Evolutionary conservation across 2,888 invertebrate genomes (phyloP).

Genomic region (Euclidia mi): DNA sequence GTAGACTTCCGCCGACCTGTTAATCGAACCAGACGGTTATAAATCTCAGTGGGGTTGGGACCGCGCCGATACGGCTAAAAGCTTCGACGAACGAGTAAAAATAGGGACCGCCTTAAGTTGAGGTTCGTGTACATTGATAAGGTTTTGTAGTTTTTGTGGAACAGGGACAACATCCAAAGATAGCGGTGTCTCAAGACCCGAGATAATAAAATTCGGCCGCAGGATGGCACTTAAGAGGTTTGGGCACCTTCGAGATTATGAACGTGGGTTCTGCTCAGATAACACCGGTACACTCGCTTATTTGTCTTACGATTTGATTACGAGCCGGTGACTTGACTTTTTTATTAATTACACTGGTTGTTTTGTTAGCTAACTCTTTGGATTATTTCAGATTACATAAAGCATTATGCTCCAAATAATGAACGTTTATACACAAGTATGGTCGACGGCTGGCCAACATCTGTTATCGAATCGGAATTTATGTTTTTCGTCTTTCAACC

Average conservation of each 20-base stretch:
- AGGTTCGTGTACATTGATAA: constrained; percentile 88
- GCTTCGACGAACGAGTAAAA: constrained; percentile 82
- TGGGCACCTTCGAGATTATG: constrained; percentile 73
- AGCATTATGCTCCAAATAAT: constrained; percentile 76
- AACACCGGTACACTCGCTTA: constrained; percentile 71
- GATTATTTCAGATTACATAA: constrained; percentile 78
- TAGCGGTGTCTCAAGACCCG: constrained; percentile 75
- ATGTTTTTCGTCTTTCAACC: constrained; percentile 84
- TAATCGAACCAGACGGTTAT: constrained; percentile 82
- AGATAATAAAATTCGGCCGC: constrained; percentile 80
- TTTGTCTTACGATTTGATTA: constrained; percentile 76
- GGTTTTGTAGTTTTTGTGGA: constrained; percentile 86
- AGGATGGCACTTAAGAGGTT: constrained; percentile 78
- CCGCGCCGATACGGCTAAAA: constrained; percentile 84
- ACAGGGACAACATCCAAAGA: constrained; percentile 78
- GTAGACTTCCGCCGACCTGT: constrained; percentile 84
- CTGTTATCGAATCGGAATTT: constrained; percentile 86
- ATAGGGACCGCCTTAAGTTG: constrained; percentile 84
- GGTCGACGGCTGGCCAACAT: constrained; percentile 81
- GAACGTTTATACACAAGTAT: constrained; percentile 73
- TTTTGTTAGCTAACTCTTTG: constrained; percentile 55
- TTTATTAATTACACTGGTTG: constrained; percentile 56
- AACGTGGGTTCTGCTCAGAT: constrained; percentile 80
- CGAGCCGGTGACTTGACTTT: constrained; percentile 58
- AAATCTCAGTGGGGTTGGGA: constrained; percentile 79